Percentiles rank a stretch among this genome's conserved stretches.
These are phyloP conservation scores for Sylvietta virens DNA, from an alignment of 2,113 vertebrate species.

Conservation along the genomic window DNA sequence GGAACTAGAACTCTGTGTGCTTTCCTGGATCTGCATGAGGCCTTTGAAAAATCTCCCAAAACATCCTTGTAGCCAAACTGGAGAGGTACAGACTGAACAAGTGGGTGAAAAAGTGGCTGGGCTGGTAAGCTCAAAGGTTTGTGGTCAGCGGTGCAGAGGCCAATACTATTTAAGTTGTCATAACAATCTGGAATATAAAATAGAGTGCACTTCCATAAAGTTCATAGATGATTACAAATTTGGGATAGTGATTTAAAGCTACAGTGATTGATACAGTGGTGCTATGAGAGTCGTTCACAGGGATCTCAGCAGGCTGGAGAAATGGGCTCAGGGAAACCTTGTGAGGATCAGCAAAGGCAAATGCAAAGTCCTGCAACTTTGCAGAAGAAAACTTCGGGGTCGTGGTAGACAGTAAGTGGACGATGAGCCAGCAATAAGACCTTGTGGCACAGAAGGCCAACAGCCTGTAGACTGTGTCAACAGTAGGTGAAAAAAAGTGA, in stretches of 20 bases:
- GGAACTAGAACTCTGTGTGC: not conserved
- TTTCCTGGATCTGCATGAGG: not conserved
- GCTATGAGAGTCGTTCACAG: not conserved
- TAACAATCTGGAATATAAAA: not conserved
- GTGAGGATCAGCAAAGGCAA: not conserved
- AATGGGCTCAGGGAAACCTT: not conserved
- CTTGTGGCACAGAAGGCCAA: not conserved
- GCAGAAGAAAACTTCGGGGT: not conserved
- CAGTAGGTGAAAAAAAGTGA: not conserved
- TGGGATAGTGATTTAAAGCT: rapidly evolving
- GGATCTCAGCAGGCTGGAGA: not conserved
- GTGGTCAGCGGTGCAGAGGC: not conserved
- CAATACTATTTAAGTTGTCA: not conserved
- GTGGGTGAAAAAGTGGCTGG: not conserved
- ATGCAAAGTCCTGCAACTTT: not conserved
- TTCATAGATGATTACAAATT: not conserved
- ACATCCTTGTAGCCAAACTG: not conserved
- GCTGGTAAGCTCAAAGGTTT: not conserved
- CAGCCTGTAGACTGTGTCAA: not conserved
- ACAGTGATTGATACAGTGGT: not conserved
- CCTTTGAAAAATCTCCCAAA: not conserved
- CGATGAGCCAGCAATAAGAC: not conserved
- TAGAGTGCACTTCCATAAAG: not conserved
- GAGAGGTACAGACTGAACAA: not conserved
- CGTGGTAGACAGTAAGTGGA: not conserved